Evolutionary conservation across 2,797 vertebrate genomes (phyloP), one percentile per base, ranked within the genome.

Genomic region (Cossypha niveicapilla): DNA sequence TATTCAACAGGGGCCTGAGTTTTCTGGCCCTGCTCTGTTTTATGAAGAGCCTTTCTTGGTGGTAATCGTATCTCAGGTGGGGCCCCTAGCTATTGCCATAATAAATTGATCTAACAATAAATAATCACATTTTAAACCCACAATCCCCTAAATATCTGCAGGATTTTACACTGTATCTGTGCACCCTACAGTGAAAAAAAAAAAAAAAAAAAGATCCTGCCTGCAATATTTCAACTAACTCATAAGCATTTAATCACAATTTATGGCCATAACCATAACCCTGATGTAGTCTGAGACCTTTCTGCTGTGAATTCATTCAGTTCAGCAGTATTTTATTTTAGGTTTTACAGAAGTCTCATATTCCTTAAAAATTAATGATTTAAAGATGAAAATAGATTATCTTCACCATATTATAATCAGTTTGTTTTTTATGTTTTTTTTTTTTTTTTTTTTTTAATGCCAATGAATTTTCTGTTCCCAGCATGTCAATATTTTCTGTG

Each of bases 261-360:
- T 89, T 94, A 94, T 73, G 50, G 30, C 21, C 35, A 57, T 92
- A 87, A 75, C 47, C 32, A 22, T 84, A 95, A 68, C 39, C 57
- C 58, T 65, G 35, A 37, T 53, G 34, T 60, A 77, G 71, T 79
- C 63, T 63, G 42, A 93, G 44, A 48, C 27, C 45, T 77, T 76
- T 94, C 56, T 89, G 60, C 80, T 85, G 92, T 63, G 86, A 92
- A 84, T 89, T 92, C 35, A 73, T 94, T 91, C 77, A 63, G 28
- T 74, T 71, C 25, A 41, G 57, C 57, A 80, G 83, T 73, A 80
- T 90, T 90, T 84, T 80, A 84, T 3, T 39, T 7, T 23, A 42
- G 11, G 9, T 70, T 85, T 86, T 87, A 32, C 32, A 37, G 50
- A 35, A 67, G 18, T 67, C 57, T 93, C 48, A 35, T 54, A 30